phyloP scores from a whole-genome alignment of 1,140 invertebrate species.

The Helicoverpa zea region DNA sequence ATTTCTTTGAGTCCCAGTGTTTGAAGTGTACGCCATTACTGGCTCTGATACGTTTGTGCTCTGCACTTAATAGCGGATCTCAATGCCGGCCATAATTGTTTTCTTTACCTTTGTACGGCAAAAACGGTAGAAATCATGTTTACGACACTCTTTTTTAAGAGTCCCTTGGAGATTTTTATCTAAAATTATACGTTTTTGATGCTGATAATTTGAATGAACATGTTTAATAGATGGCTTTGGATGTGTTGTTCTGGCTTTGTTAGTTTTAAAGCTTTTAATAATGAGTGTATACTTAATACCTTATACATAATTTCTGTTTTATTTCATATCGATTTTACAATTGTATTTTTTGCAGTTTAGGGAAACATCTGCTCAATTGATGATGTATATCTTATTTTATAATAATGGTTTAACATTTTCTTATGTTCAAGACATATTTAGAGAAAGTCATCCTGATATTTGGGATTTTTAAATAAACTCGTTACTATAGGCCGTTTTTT shows the following conservation, averaged over 20 bases:
- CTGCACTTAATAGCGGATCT: slow-evolving; percentile 81
- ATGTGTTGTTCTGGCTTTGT: not conserved
- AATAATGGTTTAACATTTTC: no score
- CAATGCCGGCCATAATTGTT: slow-evolving; percentile 82
- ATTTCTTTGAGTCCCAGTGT: slow-evolving; percentile 83
- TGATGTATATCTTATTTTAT: no score
- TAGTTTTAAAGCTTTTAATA: not conserved
- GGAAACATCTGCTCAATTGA: no score
- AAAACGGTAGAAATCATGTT: slow-evolving; percentile 53
- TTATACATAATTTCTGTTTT: not conserved
- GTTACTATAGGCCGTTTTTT: no score
- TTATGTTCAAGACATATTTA: no score
- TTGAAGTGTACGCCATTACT: slow-evolving; percentile 81
- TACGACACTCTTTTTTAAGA: slow-evolving; percentile 39
- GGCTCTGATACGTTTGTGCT: slow-evolving; percentile 79
- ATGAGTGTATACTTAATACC: no score
- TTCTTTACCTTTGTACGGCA: slow-evolving; percentile 77
- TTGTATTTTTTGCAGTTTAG: not conserved
- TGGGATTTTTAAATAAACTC: no score
- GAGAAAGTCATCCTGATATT: no score
- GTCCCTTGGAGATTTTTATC: slow-evolving; percentile 3
- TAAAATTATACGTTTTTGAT: slow-evolving; percentile 15
- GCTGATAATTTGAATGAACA: slow-evolving; percentile 19
- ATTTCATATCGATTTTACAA: not conserved
- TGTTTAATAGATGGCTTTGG: slow-evolving; percentile 1